Conservation (phyloP, 1,140 invertebrate species). For the Papilio helenus region DNA sequence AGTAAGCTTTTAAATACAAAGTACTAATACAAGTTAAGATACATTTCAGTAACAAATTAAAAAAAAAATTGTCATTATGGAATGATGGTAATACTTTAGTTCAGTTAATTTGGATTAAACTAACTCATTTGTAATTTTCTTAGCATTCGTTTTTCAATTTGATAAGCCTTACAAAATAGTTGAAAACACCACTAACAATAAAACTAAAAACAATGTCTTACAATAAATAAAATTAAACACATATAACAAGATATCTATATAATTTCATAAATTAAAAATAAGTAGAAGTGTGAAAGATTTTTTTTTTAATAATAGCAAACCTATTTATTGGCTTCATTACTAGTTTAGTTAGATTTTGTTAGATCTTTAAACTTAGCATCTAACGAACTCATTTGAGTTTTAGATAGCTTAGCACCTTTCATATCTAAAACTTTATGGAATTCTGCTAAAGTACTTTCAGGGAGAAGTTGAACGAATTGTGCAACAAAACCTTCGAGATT, state of each 20-base stretch:
- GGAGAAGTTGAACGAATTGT: constrained; percentile 95
- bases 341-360: constrained; percentile 51
- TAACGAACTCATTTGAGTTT: constrained; percentile 60
- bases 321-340: constrained; percentile 48
- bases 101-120: background rate
- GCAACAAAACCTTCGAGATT: constrained; percentile 91
- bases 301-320: background rate
- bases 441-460: constrained; percentile 94
- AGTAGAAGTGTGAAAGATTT: background rate
- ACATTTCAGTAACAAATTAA: background rate
- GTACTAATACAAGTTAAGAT: background rate
- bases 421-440: constrained; percentile 98
- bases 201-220: background rate
- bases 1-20: too few species aligned
- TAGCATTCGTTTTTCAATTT: background rate
- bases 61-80: background rate
- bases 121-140: too few species aligned
- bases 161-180: background rate
- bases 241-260: background rate
- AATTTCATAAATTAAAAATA: background rate
- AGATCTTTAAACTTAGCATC: constrained; percentile 64
- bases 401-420: constrained; percentile 89
- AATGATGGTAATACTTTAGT: background rate
- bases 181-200: background rate
- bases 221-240: background rate